Base-by-base conservation (phyloP, 1,140 invertebrate genomes). In the Aplysia californica region DNA sequence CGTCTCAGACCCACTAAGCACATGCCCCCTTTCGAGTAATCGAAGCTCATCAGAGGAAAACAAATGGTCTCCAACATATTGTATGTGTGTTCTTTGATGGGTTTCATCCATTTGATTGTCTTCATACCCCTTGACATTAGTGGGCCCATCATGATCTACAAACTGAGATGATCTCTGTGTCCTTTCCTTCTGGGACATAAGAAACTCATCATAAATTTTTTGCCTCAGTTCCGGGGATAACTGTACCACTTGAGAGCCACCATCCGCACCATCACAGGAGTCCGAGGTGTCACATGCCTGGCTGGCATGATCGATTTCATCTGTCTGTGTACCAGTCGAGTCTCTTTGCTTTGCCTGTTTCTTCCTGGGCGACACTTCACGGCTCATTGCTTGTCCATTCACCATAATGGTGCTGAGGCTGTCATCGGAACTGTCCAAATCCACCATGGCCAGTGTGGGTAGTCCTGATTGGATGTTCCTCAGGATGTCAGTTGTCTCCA, bases 401-500 rank as follows among this genome's bases (percentile, higher is more conserved):
- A 61, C 26, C 6, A 26, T 61, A 31, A 18, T 26, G 18, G 58
- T 61, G 18, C 26, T 31, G 44, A 50, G n/a, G 29, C 58, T 61
- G 10, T 61, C 58, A 18, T 26, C 58, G 10, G 58, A 61, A 29
- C 58, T 61, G 26, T 61, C 58, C 26, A 61, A 76, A 50, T 35
- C 38, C 39, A 38, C 75, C 3, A 44, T 65, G 41, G 72, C 26
- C 4, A 75, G n/a, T 1, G 74, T 79, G 31, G 79, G 76, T n/a
- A 79, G 41, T 3, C 75, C 67, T 29, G 83, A 67, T 59, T 78
- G 81, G 3, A 85, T 77, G 39, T 79, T 81, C 58, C 73, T 77
- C n/a, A 85, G 35, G 3, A 83, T 29, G 21, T 76, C 58, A 21
- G 76, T 84, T 38, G 79, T 84, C 69, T 85, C 84, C 21, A 80